Base-by-base conservation (phyloP, 2,888 invertebrate species). In the Hartigia nigra region DNA sequence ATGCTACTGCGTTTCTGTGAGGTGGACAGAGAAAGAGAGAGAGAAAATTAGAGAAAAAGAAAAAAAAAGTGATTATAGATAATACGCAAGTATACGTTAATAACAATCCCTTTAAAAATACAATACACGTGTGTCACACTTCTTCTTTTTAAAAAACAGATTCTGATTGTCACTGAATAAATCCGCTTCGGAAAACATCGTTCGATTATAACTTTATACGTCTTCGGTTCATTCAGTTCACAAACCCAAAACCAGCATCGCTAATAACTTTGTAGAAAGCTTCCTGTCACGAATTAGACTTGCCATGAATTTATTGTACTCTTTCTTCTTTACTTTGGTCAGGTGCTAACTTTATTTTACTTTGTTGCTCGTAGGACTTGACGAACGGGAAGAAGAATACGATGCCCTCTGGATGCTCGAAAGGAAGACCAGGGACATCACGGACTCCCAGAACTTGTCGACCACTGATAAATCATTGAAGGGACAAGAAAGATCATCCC, bases 331-430 rank as follows among this genome's bases (percentile, higher is more conserved):
- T 9, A 9, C 9, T 55, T 55, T 9, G 23, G 9, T 36, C 82
- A 86, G 85, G 74, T 69, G 75, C 32, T 55, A 55, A 55, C 55
- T 55, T 55, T 23, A 55, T 9, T 23, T 55, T 55, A 23, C 23
- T 55, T 72, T 34, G 31, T 34, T 31, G 31, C 72, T 72, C 72
- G 72, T 72, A 72, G 72, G 72, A 1, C 12, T 34, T 32, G 82
- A 87, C 72, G 82, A 84, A 12, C 72, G 32, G 12, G 35, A 79
- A 11, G 74, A 80, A 69, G 81, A 85, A 31, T 87, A 86, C 83
- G 84, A 86, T 74, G 84, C 89, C 23, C 77, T 86, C 14, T 85
- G 85, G 83, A 84, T 85, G 81, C 74, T 86, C 75, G 86, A 87
- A 78, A 84, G 80, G 75, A 87, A 85, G 36, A 82, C 85, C 23